Conservation (phyloP, 2,888 invertebrate species). For the Meiosimyza platycephala region DNA sequence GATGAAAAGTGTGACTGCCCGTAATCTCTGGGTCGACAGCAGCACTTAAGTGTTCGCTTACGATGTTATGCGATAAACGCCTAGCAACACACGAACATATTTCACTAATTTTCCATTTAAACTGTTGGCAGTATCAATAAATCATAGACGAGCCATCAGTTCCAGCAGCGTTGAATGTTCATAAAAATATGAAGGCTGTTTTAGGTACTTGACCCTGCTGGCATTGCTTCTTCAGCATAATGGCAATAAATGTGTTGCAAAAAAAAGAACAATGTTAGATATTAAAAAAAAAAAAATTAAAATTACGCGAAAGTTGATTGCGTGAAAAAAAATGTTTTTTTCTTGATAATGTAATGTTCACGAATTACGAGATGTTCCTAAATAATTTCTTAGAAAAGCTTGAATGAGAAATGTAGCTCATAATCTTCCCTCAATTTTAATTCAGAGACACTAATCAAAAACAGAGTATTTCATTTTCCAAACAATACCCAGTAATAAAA, state of each 20-base stretch:
- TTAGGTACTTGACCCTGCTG: constrained; percentile 13
- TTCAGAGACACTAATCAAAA: no score
- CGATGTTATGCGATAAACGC: constrained; percentile 16
- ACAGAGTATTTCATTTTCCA: no score
- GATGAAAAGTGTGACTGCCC: background rate
- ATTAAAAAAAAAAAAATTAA: no score
- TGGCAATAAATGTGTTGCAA: background rate
- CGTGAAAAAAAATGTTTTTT: no score
- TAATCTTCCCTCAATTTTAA: no score
- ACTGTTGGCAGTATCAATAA: constrained; percentile 26
- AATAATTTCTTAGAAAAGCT: no score
- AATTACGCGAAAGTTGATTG: no score
- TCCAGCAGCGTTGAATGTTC: constrained; percentile 25
- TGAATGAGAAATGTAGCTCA: no score
- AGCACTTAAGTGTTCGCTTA: constrained; percentile 15
- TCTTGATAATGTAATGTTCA: no score
- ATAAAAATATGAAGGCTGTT: constrained; percentile 12
- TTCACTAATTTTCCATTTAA: constrained; percentile 34
- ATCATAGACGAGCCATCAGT: constrained; percentile 34
- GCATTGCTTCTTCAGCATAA: background rate
- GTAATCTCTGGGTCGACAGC: background rate
- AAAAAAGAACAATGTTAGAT: no score
- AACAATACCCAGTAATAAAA: no score
- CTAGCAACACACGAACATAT: constrained; percentile 15
- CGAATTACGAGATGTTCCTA: no score